phyloP scores from a whole-genome alignment of 2,113 vertebrate genomes.

The Tricholaema leucomelas region DNA sequence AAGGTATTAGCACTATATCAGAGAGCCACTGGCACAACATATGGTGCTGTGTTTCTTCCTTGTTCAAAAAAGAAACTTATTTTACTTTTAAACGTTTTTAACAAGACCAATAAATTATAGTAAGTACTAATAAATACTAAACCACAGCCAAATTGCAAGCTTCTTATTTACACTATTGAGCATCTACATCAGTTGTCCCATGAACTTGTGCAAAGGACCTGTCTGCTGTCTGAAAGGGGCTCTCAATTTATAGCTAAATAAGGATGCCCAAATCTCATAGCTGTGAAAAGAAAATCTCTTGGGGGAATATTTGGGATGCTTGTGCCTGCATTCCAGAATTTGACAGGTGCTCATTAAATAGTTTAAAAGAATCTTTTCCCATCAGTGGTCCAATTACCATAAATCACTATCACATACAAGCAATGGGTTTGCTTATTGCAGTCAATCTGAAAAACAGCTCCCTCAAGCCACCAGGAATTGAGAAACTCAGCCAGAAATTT shows the following conservation, averaged over 20 bases:
- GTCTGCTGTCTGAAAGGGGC: not conserved
- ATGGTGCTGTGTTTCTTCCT: not conserved
- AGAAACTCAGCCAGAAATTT: not conserved
- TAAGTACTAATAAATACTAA: not conserved
- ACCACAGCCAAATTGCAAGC: not conserved
- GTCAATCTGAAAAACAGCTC: slow-evolving; percentile 40
- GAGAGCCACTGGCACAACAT: not conserved
- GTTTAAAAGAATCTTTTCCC: not conserved
- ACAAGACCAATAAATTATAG: not conserved
- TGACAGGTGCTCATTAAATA: slow-evolving; percentile 31
- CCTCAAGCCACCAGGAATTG: not conserved
- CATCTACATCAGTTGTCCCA: not conserved
- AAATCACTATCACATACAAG: slow-evolving; percentile 22
- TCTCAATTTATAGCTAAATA: not conserved
- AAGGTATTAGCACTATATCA: not conserved
- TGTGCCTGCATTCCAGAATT: not conserved
- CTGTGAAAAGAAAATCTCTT: not conserved
- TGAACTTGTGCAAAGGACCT: not conserved
- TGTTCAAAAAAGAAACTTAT: not conserved
- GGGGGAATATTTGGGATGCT: not conserved
- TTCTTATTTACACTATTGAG: not conserved
- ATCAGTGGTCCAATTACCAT: slow-evolving; percentile 40
- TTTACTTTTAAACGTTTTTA: not conserved
- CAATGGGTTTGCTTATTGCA: not conserved
- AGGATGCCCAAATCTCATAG: not conserved